Evolutionary conservation across 2,888 invertebrate species (phyloP).

Genomic region (Dynastes hyllus): DNA sequence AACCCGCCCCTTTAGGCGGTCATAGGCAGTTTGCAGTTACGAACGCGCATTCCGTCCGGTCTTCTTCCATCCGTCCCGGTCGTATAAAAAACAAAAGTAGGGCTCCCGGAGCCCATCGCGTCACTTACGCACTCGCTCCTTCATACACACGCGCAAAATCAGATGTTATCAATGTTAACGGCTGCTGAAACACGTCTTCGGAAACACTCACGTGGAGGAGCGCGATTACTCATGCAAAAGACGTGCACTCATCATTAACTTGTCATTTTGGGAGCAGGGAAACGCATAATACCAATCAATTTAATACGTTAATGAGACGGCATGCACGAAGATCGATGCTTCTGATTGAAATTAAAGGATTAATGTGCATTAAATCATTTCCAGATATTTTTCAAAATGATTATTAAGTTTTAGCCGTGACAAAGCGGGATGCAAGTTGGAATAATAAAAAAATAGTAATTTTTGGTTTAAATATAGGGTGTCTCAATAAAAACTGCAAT

Average conservation of each 20-base stretch:
- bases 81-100: conserved; percentile 38
- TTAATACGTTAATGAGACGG: conserved; percentile 38
- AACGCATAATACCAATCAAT: conserved; percentile 34
- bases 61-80: conserved; percentile 44
- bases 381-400: background rate
- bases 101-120: conserved; percentile 25
- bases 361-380: conserved; percentile 12
- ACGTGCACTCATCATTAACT: conserved; percentile 37
- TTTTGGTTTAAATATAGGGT: no score
- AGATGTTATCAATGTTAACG: conserved; percentile 54
- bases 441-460: no score
- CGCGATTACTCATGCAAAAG: conserved; percentile 43
- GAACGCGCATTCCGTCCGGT: conserved; percentile 46
- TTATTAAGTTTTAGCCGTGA: background rate
- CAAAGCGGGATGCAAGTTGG: no score
- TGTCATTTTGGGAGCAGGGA: conserved; percentile 30
- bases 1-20: conserved; percentile 58
- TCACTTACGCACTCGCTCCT: conserved; percentile 2
- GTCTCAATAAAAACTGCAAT: no score
- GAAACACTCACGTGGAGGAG: conserved; percentile 20
- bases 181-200: conserved; percentile 47
- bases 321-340: conserved; percentile 8
- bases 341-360: conserved; percentile 30
- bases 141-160: conserved; percentile 21
- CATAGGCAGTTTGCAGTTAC: conserved; percentile 58